Base-by-base conservation (phyloP, 2,113 vertebrate species). In the Bubo scandiacus region DNA sequence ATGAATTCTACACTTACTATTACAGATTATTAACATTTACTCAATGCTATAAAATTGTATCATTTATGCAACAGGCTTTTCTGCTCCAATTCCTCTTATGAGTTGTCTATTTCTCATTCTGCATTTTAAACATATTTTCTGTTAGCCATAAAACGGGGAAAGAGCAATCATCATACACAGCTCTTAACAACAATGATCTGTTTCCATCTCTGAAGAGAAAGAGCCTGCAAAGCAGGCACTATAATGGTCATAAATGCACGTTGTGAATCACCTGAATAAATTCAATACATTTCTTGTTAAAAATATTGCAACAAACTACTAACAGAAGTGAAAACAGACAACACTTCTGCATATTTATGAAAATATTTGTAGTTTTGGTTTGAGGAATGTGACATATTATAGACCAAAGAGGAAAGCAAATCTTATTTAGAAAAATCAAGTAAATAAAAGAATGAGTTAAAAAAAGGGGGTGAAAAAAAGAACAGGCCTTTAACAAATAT, bases 121-220 rank as follows among this genome's bases (percentile, higher is more conserved):
- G 15, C 70, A 94, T 43, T 91, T 95, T 72, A 94, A 86, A 91
- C 57, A 49, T 52, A 87, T 79, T 93, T 95, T 74, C 52, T 91
- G 73, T 75, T 89, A 92, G n/a, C 57, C 40, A 92, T 74, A 79
- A 91, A 94, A 85, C 30, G 61, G 38, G 66, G 62, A 95, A 91
- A 91, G 84, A 85, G 67, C 62, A 94, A 92, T 92, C 84, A 80
- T 34, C 62, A 87, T 73, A 68, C 63, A 59, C 55, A 71, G 81
- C 51, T 93, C 71, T 94, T 73, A 91, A 90, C 29, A 92, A 71
- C 72, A 92, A 47, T 43, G 63, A 75, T 73, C 72, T 67, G 42
- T 77, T 91, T 90, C 78, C 62, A 72, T 15, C 81, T 91, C 92
- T 57, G 74, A 80, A 85, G n/a, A 79, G 30, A 32, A 66, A 92